Conservation (phyloP, 37 sponge, comb jelly and placozoan genomes). For the Crambe crambe region DNA sequence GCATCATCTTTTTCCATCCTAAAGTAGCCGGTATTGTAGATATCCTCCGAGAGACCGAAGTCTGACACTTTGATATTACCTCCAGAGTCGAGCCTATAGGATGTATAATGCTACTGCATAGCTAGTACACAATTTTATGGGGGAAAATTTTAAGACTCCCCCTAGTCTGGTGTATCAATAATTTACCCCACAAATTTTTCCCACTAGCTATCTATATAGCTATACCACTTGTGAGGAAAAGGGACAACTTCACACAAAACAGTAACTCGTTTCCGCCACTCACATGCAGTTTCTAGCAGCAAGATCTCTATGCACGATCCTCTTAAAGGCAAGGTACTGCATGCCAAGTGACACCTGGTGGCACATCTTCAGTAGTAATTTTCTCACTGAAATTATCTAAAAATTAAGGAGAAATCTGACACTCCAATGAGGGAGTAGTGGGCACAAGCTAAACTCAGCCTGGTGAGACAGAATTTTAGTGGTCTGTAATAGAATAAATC, state of each 20-base stretch:
- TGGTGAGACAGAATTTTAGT: too few species aligned
- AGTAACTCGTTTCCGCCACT: not conserved
- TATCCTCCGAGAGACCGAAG: conserved; percentile 40
- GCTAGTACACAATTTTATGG: too few species aligned
- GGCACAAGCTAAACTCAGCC: too few species aligned
- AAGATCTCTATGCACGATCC: conserved; percentile 36
- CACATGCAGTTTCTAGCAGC: conserved; percentile 48
- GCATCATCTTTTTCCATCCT: conserved; percentile 9
- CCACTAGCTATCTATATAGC: too few species aligned
- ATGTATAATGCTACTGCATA: too few species aligned
- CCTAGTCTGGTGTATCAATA: too few species aligned
- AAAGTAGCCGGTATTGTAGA: conserved; percentile 27
- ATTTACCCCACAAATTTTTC: too few species aligned
- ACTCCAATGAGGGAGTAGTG: too few species aligned
- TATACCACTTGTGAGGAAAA: too few species aligned
- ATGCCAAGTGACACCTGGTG: conserved; percentile 32
- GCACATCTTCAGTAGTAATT: conserved; percentile 26
- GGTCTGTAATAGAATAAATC: too few species aligned
- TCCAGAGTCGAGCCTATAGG: conserved; percentile 15
- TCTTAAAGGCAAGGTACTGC: conserved; percentile 25
- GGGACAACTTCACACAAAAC: too few species aligned
- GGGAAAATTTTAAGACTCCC: too few species aligned
- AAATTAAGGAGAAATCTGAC: not conserved
- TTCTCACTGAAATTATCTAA: conserved; percentile 25
- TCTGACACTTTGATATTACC: conserved; percentile 35